Evolutionary conservation across 2,113 vertebrate genomes (phyloP), one percentile per base, ranked within the genome.

Genomic region (Oophaga pumilio): DNA sequence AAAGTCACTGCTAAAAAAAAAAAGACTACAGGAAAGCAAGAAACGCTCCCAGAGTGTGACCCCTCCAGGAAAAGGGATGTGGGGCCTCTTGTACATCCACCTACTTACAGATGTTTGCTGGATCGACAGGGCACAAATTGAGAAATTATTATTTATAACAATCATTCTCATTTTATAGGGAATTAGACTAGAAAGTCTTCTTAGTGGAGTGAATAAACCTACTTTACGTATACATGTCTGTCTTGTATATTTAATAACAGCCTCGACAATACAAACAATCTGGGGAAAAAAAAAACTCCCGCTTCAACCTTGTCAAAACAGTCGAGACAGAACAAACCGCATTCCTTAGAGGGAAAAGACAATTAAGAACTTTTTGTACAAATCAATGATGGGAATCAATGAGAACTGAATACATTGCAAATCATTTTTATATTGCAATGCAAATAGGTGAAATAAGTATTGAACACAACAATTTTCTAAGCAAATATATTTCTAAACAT

Each of bases 361-460:
- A 74, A 59, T 76, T 43, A 60, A 86, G 76, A 56, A 59, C 62
- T 80, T 43, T 80, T 57, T 43, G 62, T 43, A n/a, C 76, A 66
- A 80, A 87, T 80, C 85, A 49, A 80, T 80, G 50, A 59, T 60
- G 15, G 10, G 28, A 56, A 82, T 81, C 85, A 60, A 87, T 87
- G 66, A 14, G 52, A 7, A 33, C 66, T 87, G 57, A 43, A n/a
- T n/a, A n/a, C n/a, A n/a, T n/a, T n/a, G n/a, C n/a, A n/a, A n/a
- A n/a, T n/a, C n/a, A n/a, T n/a, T n/a, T n/a, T n/a, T n/a, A n/a
- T n/a, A n/a, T n/a, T n/a, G n/a, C n/a, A n/a, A n/a, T n/a, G n/a
- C n/a, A n/a, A n/a, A n/a, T n/a, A n/a, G n/a, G n/a, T n/a, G n/a
- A n/a, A n/a, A n/a, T n/a, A n/a, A n/a, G n/a, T n/a, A n/a, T n/a